Conservation (phyloP, 2,797 vertebrate species). For the Thalassophryne amazonica region DNA sequence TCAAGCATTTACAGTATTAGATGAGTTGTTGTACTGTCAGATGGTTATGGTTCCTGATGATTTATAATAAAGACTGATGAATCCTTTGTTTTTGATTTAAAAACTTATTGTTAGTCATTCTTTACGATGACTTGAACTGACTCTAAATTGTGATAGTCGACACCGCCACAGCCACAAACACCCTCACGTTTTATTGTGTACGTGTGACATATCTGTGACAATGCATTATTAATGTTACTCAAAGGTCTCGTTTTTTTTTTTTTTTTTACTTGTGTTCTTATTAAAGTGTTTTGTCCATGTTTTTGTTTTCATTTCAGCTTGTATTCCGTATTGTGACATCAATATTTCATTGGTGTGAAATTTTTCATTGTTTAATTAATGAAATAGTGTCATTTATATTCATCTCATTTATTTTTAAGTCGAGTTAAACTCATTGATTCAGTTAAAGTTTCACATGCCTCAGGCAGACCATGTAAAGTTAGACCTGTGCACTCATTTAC, state of each 20-base stretch:
- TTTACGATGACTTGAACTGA: constrained; percentile 71
- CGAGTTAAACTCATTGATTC: constrained; percentile 19
- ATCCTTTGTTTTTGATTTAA: constrained; percentile 69
- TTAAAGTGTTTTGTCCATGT: constrained; percentile 76
- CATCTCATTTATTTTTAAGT: constrained; percentile 12
- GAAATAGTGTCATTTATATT: constrained; percentile 18
- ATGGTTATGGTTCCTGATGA: constrained; percentile 68
- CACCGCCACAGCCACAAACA: constrained; percentile 7
- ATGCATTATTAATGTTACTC: constrained; percentile 79
- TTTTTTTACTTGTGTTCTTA: constrained; percentile 73
- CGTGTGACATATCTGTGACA: constrained; percentile 74
- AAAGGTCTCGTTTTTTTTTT: constrained; percentile 71
- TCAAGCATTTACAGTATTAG: constrained; percentile 69
- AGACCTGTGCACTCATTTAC: constrained; percentile 20
- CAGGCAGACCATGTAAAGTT: constrained; percentile 9
- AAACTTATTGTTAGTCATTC: constrained; percentile 70
- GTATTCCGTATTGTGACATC: constrained; percentile 15
- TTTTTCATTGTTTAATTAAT: background rate
- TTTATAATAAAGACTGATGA: constrained; percentile 75
- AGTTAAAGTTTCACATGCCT: constrained; percentile 10
- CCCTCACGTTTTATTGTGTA: constrained; percentile 63
- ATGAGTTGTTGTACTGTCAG: constrained; percentile 67
- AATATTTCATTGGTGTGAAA: background rate
- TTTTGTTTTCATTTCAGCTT: constrained; percentile 53
- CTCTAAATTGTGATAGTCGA: constrained; percentile 50